These are phyloP conservation scores for Engystomops pustulosus DNA, from an alignment of 2,113 vertebrate genomes.

Conservation along the genomic window DNA sequence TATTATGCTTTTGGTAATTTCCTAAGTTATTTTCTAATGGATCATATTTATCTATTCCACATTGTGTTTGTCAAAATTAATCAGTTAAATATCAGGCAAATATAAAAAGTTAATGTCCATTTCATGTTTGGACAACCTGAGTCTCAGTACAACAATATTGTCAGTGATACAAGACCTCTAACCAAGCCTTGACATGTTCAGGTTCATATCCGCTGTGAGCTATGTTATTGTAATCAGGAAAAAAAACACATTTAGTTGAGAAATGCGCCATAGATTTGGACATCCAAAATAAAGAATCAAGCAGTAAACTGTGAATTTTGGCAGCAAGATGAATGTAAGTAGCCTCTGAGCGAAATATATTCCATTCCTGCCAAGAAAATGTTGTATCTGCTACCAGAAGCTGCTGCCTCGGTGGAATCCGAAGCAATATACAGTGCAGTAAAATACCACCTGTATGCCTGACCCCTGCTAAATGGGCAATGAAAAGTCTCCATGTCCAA, in stretches of 20 bases:
- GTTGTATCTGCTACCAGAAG: slow-evolving; percentile 30
- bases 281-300: slow-evolving; percentile 19
- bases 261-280: neutral
- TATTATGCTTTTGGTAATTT: too few species aligned
- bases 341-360: slow-evolving; percentile 20
- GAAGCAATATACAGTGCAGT: slow-evolving; percentile 35
- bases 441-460: slow-evolving; percentile 27
- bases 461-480: neutral
- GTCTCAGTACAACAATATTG: neutral
- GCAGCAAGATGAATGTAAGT: slow-evolving; percentile 38
- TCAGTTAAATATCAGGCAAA: neutral
- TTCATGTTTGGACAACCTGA: neutral
- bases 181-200: neutral
- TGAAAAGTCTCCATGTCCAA: neutral
- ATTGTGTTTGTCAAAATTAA: neutral
- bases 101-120: neutral
- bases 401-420: neutral
- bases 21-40: neutral
- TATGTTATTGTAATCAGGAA: slow-evolving; percentile 1
- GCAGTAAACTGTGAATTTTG: slow-evolving; percentile 41
- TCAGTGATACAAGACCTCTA: neutral
- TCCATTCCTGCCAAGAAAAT: slow-evolving; percentile 36
- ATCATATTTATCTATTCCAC: neutral
- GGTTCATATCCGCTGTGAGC: neutral
- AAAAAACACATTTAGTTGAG: slow-evolving; percentile 11